Evolutionary conservation across 2,113 vertebrate species (phyloP).

Genomic region (Varanus salvator): DNA sequence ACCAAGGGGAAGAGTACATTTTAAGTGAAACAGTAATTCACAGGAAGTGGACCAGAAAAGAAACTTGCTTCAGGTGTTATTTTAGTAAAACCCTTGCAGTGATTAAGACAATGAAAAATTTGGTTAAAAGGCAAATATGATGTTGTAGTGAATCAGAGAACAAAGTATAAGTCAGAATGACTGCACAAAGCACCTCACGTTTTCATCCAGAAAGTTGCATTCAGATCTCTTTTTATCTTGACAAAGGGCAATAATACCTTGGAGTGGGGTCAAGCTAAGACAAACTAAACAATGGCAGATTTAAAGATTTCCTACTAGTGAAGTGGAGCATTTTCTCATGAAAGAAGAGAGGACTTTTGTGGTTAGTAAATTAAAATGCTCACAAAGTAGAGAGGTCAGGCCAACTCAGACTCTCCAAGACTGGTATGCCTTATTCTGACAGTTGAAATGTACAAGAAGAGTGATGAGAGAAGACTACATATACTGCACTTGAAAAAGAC

Average conservation of each 20-base stretch:
- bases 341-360: conserved; percentile 32
- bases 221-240: conserved; percentile 7
- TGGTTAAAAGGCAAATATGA: conserved; percentile 9
- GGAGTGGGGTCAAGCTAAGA: neutral
- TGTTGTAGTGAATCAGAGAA: neutral
- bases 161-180: conserved; percentile 37
- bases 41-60: conserved; percentile 54
- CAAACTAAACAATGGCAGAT: neutral
- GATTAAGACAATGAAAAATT: neutral
- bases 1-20: conserved; percentile 24
- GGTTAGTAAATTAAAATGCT: neutral
- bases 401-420: fast-evolving
- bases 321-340: neutral
- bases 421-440: neutral
- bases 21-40: conserved; percentile 62
- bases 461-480: too few relatives aligned
- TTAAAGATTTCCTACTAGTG: neutral
- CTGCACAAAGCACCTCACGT: neutral
- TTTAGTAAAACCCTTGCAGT: conserved; percentile 6
- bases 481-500: too few relatives aligned
- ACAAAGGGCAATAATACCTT: conserved; percentile 21
- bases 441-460: too few relatives aligned
- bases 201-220: conserved; percentile 10
- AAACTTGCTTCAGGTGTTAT: conserved; percentile 61
- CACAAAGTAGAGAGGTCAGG: neutral